A percentile compares a stretch with the other conserved stretches of the same genome.
These are phyloP conservation scores for Serrognathus titanus DNA, from an alignment of 2,888 invertebrate genomes.

Conservation along the genomic window DNA sequence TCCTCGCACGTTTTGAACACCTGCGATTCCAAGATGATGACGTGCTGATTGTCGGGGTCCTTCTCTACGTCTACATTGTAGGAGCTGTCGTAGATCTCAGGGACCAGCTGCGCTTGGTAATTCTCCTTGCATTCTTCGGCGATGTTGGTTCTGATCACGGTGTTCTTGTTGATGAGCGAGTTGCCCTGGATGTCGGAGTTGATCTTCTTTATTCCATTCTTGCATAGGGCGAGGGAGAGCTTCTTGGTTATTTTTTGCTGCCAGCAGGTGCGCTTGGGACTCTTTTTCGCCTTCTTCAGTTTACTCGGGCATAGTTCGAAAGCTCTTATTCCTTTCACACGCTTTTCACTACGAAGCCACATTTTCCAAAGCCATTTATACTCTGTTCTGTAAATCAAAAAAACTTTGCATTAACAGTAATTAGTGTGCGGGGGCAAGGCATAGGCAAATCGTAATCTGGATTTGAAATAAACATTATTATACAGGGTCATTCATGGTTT, in stretches of 20 bases:
- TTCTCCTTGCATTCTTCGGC: constrained; percentile 43
- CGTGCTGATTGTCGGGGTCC: constrained; percentile 17
- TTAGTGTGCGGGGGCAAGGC: no score
- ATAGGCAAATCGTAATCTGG: not conserved
- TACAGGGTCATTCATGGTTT: no score
- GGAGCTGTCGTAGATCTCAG: constrained; percentile 37
- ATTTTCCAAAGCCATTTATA: constrained; percentile 46
- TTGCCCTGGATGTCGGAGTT: constrained; percentile 6
- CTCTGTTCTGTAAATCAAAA: constrained; percentile 4
- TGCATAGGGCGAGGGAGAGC: constrained; percentile 30
- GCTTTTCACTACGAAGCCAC: constrained; percentile 68
- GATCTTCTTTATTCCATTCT: constrained; percentile 16
- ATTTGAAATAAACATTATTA: no score
- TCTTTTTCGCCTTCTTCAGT: constrained; percentile 32
- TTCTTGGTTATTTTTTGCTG: constrained; percentile 31
- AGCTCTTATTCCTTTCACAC: constrained; percentile 55
- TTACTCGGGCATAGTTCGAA: constrained; percentile 37
- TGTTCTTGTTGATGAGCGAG: constrained; percentile 2
- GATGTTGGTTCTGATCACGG: constrained; percentile 12
- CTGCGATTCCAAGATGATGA: constrained; percentile 16
- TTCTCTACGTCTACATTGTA: constrained; percentile 20
- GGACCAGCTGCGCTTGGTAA: constrained; percentile 44
- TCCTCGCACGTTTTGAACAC: constrained; percentile 13
- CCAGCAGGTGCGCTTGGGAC: constrained; percentile 33
- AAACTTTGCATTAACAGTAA: no score